Evolutionary conservation across 2,888 invertebrate genomes (phyloP), one percentile per base, ranked within the genome.

Genomic region (Erannis defoliaria): DNA sequence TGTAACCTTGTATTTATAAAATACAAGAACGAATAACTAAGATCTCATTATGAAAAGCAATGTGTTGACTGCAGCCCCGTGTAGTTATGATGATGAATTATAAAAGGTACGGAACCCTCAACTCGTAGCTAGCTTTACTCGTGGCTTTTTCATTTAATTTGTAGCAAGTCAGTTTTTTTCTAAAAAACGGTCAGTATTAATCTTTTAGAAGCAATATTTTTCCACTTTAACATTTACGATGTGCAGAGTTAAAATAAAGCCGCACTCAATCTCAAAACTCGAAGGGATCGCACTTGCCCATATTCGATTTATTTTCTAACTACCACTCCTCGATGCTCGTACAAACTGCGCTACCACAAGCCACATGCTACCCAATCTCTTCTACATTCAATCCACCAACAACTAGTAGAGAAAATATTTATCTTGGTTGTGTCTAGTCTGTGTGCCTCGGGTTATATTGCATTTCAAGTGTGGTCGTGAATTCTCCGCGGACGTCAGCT

Each of bases 301-400:
- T 87, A 88, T 88, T 88, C 88, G 86, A 89, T 89, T 88, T 88
- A 87, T 84, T 88, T 86, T 83, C 84, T 87, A 88, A 87, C 88
- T 87, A 86, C 80, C 77, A 76, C 74, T 76, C 74, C 74, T 72
- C 23, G 66, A 63, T 72, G 61, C 51, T 64, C 55, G 75, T 78
- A 66, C 81, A 76, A 62, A 75, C 53, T 61, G 46, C 57, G 51
- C 62, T 53, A 74, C 74, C 62, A 33, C 5, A 42, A 2, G 23
- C 55, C 77, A 79, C 80, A 85, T 80, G n/a, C 6, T 70, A 76
- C 2, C 43, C 43, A 64, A 63, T 37, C 2, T 35, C 10, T 45
- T 40, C 12, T 35, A 18, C 26, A 55, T 1, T n/a, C 31, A 0
- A 12, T 6, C 5, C 5, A 31, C 3, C 5, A 21, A 62, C 3